Base-by-base conservation (phyloP, 2,113 vertebrate genomes). In the Pica pica region DNA sequence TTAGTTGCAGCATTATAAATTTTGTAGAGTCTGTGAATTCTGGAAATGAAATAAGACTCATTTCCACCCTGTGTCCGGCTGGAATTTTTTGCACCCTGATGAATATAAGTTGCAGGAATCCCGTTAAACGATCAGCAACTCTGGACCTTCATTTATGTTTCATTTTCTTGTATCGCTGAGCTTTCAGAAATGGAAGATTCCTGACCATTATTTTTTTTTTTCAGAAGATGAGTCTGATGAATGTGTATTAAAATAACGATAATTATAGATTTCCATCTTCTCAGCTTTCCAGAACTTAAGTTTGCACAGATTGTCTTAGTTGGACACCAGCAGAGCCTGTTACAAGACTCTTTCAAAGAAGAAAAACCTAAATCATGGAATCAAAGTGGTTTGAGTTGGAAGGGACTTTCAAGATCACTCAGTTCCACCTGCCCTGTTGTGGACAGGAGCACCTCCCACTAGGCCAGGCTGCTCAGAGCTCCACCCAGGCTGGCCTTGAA, bases 41-140 rank as follows among this genome's bases (percentile, higher is more conserved):
- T 64, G 64, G 42, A 20, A 46, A 52, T 31, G 15, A 20, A 63
- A 39, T 18, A 77, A 49, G 30, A 18, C 67, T 88, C 10, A 39
- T 49, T 86, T 92, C 30, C 5, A 67, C 21, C 16, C 11, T 0
- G 0, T 17, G 11, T 69, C 18, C 14, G 24, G 20, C 22, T 65
- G 35, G 42, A 78, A 37, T 74, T 78, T 76, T 65, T 75, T 71
- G 64, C 47, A 57, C 15, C 7, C 20, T 57, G 31, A 59, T 42
- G 69, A 92, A 24, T 17, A 1, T 3, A 31, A 89, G 4, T 28
- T 90, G 22, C 49, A 76, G 70, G 37, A 79, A 79, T 15, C 19
- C 21, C 30, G 49, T 69, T 35, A 9, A 16, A 67, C 3, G 5
- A 46, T 55, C 20, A 7, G 56, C 23, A 70, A 7, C 37, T 84